These are phyloP conservation scores for Coreoperca whiteheadi DNA, from an alignment of 2,113 vertebrate species.

Conservation along the genomic window DNA sequence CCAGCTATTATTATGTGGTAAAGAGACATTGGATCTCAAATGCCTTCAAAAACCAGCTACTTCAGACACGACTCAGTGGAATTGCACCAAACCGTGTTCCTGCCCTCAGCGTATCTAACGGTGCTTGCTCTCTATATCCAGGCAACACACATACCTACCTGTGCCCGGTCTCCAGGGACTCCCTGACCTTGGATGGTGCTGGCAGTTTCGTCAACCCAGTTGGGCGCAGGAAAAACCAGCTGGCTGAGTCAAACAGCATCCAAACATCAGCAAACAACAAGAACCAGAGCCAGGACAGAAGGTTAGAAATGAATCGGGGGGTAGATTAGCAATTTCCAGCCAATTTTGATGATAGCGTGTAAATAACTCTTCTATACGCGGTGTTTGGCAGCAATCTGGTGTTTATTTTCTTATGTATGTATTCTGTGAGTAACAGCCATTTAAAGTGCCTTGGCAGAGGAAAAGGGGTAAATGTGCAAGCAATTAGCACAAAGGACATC, in stretches of 20 bases:
- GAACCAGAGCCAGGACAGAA: slow-evolving; percentile 36
- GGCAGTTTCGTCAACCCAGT: slow-evolving; percentile 11
- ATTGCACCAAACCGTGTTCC: not conserved
- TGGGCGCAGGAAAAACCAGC: slow-evolving; percentile 29
- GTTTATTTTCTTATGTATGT: slow-evolving; percentile 39
- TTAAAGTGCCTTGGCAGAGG: slow-evolving; percentile 39
- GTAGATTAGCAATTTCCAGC: not conserved
- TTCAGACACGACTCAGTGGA: not conserved
- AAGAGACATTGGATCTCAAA: not conserved
- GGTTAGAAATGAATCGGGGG: slow-evolving; percentile 26
- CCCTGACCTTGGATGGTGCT: slow-evolving; percentile 25
- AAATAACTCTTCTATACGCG: not conserved
- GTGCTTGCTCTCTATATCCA: slow-evolving; percentile 33
- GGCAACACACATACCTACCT: slow-evolving; percentile 42
- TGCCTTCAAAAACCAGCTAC: not conserved
- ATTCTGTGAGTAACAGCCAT: slow-evolving; percentile 30
- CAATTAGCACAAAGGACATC: slow-evolving; percentile 70
- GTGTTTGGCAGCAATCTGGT: slow-evolving; percentile 21
- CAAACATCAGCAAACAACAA: slow-evolving; percentile 40
- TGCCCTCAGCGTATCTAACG: not conserved
- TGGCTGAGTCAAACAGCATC: slow-evolving; percentile 33
- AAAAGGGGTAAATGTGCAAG: slow-evolving; percentile 68
- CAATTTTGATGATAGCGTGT: not conserved
- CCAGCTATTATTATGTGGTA: not conserved
- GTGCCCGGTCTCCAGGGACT: slow-evolving; percentile 34